Conservation (phyloP, 2,888 invertebrate species). For the Desoria tigrina region DNA sequence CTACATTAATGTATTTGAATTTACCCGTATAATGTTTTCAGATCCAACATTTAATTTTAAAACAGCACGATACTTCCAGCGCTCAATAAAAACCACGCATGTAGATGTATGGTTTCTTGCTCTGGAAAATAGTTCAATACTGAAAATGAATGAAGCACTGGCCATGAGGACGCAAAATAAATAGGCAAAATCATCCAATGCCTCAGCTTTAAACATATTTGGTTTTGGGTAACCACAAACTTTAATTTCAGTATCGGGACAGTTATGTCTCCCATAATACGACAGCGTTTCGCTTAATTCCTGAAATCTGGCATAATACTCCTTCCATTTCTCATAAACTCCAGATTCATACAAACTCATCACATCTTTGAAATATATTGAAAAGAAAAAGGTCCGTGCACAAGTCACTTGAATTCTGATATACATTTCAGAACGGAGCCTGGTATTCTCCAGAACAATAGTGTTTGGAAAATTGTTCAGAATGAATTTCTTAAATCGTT, state of each 20-base stretch:
- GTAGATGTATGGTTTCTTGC: too few relatives aligned
- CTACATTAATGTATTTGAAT: too few relatives aligned
- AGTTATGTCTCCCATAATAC: background rate
- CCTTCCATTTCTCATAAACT: conserved; percentile 14
- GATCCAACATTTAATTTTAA: too few relatives aligned
- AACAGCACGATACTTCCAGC: too few relatives aligned
- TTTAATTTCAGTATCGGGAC: background rate
- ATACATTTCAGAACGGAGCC: background rate
- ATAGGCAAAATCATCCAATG: too few relatives aligned
- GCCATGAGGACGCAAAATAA: too few relatives aligned
- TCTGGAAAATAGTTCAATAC: too few relatives aligned
- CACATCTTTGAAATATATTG: background rate
- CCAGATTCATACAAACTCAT: conserved; percentile 12
- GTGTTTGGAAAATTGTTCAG: background rate
- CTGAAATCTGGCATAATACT: background rate
- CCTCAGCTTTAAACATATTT: too few relatives aligned
- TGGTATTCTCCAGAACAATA: background rate
- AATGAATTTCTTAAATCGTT: background rate
- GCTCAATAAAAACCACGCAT: too few relatives aligned
- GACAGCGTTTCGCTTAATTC: background rate
- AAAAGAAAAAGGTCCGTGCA: conserved; percentile 3
- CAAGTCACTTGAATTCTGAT: background rate
- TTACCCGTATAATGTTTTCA: too few relatives aligned
- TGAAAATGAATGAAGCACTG: too few relatives aligned
- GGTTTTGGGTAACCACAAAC: too few relatives aligned